These are phyloP conservation scores for Cyprinus carpio DNA, from an alignment of 2,113 vertebrate species.

Conservation along the genomic window DNA sequence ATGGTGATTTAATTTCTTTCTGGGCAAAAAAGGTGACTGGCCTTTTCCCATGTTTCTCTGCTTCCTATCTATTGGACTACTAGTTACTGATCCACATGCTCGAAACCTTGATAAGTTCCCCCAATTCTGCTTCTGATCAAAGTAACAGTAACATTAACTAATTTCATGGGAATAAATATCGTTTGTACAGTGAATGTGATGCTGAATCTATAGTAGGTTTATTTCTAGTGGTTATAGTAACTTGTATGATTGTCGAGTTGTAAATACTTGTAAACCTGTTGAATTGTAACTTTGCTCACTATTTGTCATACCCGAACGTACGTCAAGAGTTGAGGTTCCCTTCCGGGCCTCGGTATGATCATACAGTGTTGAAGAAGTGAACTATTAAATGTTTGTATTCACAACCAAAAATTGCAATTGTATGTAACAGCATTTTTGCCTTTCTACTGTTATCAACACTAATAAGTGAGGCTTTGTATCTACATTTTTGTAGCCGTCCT, in stretches of 20 bases:
- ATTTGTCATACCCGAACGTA: constrained; percentile 25
- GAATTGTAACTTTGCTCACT: constrained; percentile 30
- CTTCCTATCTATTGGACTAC: constrained; percentile 63
- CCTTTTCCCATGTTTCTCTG: constrained; percentile 56
- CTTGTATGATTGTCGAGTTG: constrained; percentile 40
- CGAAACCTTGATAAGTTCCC: not conserved
- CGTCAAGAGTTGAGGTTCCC: not conserved
- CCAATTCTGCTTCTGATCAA: constrained; percentile 20
- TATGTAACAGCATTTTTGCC: constrained; percentile 11
- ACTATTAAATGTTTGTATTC: constrained; percentile 34
- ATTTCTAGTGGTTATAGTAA: constrained; percentile 33
- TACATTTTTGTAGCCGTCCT: constrained; percentile 20
- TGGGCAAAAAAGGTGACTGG: constrained; percentile 54
- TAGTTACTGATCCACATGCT: not conserved
- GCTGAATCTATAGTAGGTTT: constrained; percentile 26
- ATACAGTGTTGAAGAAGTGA: constrained; percentile 19
- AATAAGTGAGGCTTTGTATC: constrained; percentile 18
- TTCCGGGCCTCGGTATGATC: constrained; percentile 5
- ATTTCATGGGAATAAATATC: constrained; percentile 35
- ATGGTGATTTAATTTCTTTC: constrained; percentile 53
- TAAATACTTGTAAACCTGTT: constrained; percentile 43
- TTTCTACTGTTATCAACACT: not conserved
- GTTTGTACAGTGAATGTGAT: constrained; percentile 47
- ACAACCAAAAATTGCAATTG: constrained; percentile 26
- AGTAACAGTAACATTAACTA: constrained; percentile 16